phyloP scores from a whole-genome alignment of 2,888 invertebrate species.

The Oxytorus armatus region DNA sequence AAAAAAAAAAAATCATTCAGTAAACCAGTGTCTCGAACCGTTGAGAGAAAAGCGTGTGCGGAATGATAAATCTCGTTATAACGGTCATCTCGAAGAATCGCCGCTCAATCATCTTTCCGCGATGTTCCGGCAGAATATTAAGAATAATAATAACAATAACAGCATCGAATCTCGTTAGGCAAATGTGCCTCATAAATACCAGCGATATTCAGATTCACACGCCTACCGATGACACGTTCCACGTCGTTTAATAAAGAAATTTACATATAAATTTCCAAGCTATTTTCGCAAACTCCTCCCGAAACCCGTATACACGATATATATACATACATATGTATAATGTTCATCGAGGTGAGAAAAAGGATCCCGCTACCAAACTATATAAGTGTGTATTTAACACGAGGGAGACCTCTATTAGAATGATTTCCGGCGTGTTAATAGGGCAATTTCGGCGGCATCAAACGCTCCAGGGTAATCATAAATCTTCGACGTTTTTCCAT shows the following conservation, averaged over 20 bases:
- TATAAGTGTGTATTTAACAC: conserved; percentile 47
- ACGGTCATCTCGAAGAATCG: conserved; percentile 6
- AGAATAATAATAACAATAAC: conserved; percentile 13
- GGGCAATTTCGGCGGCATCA: conserved; percentile 53
- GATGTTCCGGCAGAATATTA: conserved; percentile 1
- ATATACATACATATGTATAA: background rate
- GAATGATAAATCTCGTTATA: conserved; percentile 38
- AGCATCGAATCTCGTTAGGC: conserved; percentile 57
- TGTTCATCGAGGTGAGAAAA: conserved; percentile 17
- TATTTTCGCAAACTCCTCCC: conserved; percentile 10
- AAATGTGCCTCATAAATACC: conserved; percentile 61
- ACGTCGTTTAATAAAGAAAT: conserved; percentile 61
- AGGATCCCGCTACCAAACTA: conserved; percentile 8
- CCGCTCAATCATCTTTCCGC: conserved; percentile 38
- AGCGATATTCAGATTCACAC: conserved; percentile 43
- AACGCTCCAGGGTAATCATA: conserved; percentile 41
- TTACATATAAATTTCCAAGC: conserved; percentile 57
- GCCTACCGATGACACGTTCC: conserved; percentile 58
- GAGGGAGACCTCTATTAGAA: conserved; percentile 37
- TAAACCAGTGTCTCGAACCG: background rate
- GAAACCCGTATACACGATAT: background rate
- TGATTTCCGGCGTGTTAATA: conserved; percentile 39
- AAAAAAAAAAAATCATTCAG: background rate
- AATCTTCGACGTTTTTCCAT: conserved; percentile 37
- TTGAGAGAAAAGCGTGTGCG: conserved; percentile 19